Percentiles rank a stretch among this genome's conserved stretches.
These are phyloP conservation scores for Dunckerocampus dactyliophorus DNA, from an alignment of 2,113 vertebrate species.

Conservation along the genomic window DNA sequence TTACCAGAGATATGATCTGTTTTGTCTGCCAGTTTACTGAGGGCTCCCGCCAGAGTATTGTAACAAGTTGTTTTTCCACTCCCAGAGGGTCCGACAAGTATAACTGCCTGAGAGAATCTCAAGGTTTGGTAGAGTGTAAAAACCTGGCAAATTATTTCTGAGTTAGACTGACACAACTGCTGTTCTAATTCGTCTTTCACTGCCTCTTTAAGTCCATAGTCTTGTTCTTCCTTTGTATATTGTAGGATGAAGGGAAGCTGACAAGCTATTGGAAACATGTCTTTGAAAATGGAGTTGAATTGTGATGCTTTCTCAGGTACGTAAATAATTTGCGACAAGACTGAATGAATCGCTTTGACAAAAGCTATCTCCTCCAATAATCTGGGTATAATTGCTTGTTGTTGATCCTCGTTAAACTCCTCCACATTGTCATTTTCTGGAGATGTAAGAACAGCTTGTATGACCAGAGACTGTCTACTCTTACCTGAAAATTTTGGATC, in stretches of 20 bases:
- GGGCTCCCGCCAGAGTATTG: slow-evolving; percentile 68
- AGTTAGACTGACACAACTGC: slow-evolving; percentile 49
- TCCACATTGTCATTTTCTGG: slow-evolving; percentile 4
- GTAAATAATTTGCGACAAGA: slow-evolving; percentile 43
- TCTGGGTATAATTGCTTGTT: slow-evolving; percentile 24
- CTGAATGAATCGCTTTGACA: slow-evolving; percentile 67
- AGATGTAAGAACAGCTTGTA: background rate
- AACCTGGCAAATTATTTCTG: slow-evolving; percentile 48
- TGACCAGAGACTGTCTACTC: background rate
- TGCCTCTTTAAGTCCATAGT: slow-evolving; percentile 45
- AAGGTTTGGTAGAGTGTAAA: slow-evolving; percentile 74
- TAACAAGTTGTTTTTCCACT: slow-evolving; percentile 82
- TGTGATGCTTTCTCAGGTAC: slow-evolving; percentile 43
- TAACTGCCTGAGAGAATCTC: slow-evolving; percentile 54
- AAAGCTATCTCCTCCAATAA: slow-evolving; percentile 72
- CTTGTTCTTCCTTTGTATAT: slow-evolving; percentile 39
- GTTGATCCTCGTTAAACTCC: slow-evolving; percentile 4
- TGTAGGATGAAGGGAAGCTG: slow-evolving; percentile 39
- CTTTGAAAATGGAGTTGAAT: slow-evolving; percentile 66
- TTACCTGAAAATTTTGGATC: slow-evolving; percentile 10
- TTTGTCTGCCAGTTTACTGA: slow-evolving; percentile 63
- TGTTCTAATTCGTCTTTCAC: slow-evolving; percentile 67
- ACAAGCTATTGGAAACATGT: slow-evolving; percentile 66
- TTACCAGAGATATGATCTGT: slow-evolving; percentile 12
- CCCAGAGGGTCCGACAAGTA: slow-evolving; percentile 79